phyloP scores from a whole-genome alignment of 2,888 invertebrate species.

The Lymantria monacha region DNA sequence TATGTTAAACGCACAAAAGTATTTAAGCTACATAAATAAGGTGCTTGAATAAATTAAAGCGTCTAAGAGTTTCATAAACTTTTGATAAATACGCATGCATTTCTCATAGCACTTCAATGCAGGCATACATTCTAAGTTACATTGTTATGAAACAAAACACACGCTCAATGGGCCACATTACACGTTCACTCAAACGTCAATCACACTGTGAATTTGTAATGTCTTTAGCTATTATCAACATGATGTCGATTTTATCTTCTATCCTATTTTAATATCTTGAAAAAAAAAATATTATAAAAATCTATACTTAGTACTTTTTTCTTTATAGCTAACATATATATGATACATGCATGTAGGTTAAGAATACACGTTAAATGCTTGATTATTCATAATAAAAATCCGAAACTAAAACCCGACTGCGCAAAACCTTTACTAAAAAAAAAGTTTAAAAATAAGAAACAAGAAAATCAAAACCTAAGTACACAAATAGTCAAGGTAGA shows the following conservation, averaged over 20 bases:
- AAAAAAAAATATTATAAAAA: no score
- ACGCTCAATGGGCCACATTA: slow-evolving; percentile 25
- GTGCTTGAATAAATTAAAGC: slow-evolving; percentile 25
- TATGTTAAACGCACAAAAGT: slow-evolving; percentile 11
- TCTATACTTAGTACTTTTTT: no score
- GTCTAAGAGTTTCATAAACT: slow-evolving; percentile 21
- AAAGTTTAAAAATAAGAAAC: no score
- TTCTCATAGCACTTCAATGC: slow-evolving; percentile 58
- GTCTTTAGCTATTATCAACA: not conserved
- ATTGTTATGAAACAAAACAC: slow-evolving; percentile 46
- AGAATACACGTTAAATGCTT: no score
- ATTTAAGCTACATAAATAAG: slow-evolving; percentile 16
- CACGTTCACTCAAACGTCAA: slow-evolving; percentile 3
- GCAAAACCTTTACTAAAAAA: no score
- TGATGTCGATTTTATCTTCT: not conserved
- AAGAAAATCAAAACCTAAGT: no score
- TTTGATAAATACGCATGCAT: slow-evolving; percentile 44
- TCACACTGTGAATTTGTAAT: slow-evolving; percentile 1
- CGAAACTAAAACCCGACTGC: no score
- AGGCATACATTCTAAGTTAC: slow-evolving; percentile 44
- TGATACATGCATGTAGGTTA: no score
- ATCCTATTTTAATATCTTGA: not conserved
- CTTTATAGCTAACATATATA: no score
- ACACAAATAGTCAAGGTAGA: no score
- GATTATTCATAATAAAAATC: no score